Evolutionary conservation across 2,113 vertebrate species (phyloP).

Genomic region (Rhea americana): DNA sequence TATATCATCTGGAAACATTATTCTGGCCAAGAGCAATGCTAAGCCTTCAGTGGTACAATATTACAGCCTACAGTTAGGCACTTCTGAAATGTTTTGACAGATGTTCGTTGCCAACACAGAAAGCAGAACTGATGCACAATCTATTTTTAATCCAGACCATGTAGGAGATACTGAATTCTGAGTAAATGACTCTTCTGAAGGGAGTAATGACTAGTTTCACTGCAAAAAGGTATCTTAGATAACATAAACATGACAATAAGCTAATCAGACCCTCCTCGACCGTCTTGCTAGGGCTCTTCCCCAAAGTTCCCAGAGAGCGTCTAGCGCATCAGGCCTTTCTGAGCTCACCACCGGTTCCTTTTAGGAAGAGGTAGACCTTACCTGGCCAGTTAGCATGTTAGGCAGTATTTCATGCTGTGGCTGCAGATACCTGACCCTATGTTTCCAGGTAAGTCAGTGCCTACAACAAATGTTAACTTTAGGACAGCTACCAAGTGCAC

Average conservation of each 20-base stretch:
- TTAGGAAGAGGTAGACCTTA: not conserved
- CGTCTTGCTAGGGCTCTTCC: not conserved
- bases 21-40: not conserved
- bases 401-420: not conserved
- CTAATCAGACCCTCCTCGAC: not conserved
- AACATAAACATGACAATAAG: not conserved
- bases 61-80: not conserved
- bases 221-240: not conserved
- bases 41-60: not conserved
- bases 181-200: not conserved
- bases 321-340: not conserved
- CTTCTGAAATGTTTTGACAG: not conserved
- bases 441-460: not conserved
- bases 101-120: not conserved
- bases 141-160: not conserved
- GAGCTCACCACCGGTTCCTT: not conserved
- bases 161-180: not conserved
- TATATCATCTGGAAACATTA: not conserved
- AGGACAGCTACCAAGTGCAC: not conserved
- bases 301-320: not conserved
- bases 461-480: not conserved
- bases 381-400: not conserved
- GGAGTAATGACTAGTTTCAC: not conserved
- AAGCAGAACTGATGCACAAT: not conserved
- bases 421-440: not conserved